phyloP scores from a whole-genome alignment of 2,113 vertebrate species.

The Microtus pennsylvanicus region DNA sequence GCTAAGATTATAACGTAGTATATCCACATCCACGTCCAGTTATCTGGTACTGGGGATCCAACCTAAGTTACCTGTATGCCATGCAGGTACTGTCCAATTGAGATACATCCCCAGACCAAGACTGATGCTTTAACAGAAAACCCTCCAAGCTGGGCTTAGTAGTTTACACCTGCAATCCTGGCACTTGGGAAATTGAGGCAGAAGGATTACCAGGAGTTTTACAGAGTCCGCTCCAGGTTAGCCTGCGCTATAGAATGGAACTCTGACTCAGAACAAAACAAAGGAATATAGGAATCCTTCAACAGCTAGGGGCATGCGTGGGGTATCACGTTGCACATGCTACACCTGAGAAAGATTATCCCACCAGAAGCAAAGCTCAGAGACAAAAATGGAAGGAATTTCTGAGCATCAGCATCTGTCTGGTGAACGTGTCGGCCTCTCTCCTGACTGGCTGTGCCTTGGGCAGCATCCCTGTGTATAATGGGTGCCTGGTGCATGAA shows the following conservation, averaged over 20 bases:
- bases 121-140: not conserved
- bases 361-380: not conserved
- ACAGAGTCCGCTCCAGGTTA: not conserved
- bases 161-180: not conserved
- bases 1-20: not conserved
- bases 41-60: too few species aligned
- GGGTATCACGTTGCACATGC: not conserved
- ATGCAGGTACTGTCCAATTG: too few species aligned
- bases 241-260: not conserved
- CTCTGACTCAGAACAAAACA: not conserved
- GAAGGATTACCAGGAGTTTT: not conserved
- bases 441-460: not conserved
- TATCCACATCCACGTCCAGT: not conserved
- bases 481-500: not conserved
- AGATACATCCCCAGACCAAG: too few species aligned
- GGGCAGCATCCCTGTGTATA: rapidly evolving
- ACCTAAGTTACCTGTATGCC: not conserved
- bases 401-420: not conserved
- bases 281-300: not conserved
- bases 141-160: not conserved
- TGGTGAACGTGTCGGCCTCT: not conserved
- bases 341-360: not conserved
- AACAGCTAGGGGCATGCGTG: too few species aligned
- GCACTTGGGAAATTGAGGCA: not conserved
- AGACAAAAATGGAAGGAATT: not conserved